A percentile compares a stretch with the other conserved stretches of the same genome.
Evolutionary conservation across 2,113 vertebrate species (phyloP).

Genomic region (Ailuropoda melanoleuca): DNA sequence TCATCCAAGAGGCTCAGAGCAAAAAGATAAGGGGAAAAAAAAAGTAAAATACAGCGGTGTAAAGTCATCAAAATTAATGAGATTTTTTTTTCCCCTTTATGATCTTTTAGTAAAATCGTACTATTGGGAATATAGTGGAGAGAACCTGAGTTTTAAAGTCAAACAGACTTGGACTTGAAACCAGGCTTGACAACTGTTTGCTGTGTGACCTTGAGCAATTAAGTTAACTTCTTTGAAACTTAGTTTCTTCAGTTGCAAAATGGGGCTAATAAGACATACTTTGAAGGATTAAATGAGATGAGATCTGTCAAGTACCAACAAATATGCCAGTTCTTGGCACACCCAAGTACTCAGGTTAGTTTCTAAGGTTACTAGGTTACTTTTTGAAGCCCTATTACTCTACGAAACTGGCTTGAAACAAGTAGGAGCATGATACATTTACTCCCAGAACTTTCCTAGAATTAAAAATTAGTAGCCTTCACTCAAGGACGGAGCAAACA

Average conservation of each 20-base stretch:
- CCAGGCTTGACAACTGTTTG: background rate
- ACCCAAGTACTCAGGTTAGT: background rate
- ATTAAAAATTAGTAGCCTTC: background rate
- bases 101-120: background rate
- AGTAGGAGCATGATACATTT: background rate
- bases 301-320: background rate
- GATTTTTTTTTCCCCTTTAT: background rate
- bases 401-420: background rate
- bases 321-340: background rate
- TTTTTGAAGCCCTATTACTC: background rate
- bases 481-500: background rate
- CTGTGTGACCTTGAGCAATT: background rate
- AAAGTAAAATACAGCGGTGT: background rate
- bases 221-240: background rate
- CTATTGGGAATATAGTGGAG: background rate
- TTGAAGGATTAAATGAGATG: background rate
- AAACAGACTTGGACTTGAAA: background rate
- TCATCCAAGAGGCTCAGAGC: background rate
- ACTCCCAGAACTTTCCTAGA: conserved; percentile 10
- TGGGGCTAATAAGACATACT: background rate
- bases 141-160: background rate
- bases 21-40: background rate
- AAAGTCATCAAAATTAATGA: background rate
- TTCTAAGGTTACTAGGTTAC: background rate
- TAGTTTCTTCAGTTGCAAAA: background rate